phyloP scores from a whole-genome alignment of 2,888 invertebrate species.

The Cyclophora albipunctata region DNA sequence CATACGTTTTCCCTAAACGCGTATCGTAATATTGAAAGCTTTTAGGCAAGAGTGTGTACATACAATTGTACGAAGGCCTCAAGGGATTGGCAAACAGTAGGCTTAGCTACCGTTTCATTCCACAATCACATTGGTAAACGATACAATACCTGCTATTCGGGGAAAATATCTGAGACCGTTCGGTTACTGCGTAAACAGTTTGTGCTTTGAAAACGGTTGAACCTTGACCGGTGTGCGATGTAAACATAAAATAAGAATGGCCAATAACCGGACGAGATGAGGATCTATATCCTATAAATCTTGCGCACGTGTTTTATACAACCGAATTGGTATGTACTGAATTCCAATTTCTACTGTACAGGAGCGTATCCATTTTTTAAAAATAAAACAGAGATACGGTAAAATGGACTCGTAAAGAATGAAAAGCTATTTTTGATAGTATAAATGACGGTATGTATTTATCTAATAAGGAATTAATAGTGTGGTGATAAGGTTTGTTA shows the following conservation, averaged over 20 bases:
- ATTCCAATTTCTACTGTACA: too few species aligned
- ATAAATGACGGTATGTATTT: too few species aligned
- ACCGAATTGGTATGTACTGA: not conserved
- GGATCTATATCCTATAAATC: slow-evolving; percentile 8
- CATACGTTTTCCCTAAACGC: slow-evolving; percentile 20
- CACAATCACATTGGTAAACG: slow-evolving; percentile 32
- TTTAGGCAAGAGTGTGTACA: slow-evolving; percentile 22
- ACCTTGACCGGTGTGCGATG: slow-evolving; percentile 19
- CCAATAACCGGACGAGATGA: slow-evolving; percentile 2
- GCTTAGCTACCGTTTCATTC: slow-evolving; percentile 24
- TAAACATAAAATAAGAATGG: slow-evolving; percentile 9
- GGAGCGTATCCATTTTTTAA: too few species aligned
- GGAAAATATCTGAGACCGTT: slow-evolving; percentile 24
- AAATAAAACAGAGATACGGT: too few species aligned
- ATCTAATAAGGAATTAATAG: too few species aligned
- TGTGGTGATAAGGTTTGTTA: not conserved
- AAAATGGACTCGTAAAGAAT: too few species aligned
- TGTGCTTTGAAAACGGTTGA: slow-evolving; percentile 16
- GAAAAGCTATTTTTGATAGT: too few species aligned
- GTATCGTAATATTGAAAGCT: slow-evolving; percentile 23
- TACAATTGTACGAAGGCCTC: slow-evolving; percentile 24
- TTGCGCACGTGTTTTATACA: slow-evolving; percentile 3
- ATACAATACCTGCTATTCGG: slow-evolving; percentile 23
- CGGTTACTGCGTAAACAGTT: slow-evolving; percentile 30
- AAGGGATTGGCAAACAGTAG: slow-evolving; percentile 27